Evolutionary conservation across 2,113 vertebrate genomes (phyloP).

Genomic region (Tichodroma muraria): DNA sequence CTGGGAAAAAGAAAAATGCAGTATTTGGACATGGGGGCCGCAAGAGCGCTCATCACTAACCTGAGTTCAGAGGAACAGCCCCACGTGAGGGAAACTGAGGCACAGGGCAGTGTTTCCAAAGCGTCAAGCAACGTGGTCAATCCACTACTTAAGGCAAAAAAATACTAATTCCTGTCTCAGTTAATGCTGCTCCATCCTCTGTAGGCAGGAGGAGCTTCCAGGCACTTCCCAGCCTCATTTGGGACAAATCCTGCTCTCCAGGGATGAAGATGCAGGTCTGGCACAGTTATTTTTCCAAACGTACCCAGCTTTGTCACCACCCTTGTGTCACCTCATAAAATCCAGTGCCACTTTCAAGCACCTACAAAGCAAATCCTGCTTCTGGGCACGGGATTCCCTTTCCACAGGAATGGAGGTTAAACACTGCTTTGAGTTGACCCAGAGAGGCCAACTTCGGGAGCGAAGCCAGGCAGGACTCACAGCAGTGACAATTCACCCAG

Average conservation of each 20-base stretch:
- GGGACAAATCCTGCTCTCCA: background rate
- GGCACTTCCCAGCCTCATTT: accelerated
- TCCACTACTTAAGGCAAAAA: background rate
- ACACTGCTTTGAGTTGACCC: background rate
- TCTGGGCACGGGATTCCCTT: background rate
- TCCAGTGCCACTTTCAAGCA: background rate
- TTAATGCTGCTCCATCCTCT: background rate
- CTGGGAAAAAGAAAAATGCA: background rate
- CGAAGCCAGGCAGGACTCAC: background rate
- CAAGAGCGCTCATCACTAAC: background rate
- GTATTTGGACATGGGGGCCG: background rate
- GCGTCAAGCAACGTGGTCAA: accelerated
- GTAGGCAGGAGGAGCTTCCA: background rate
- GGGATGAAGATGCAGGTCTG: background rate
- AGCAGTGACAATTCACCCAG: background rate
- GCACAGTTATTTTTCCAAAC: background rate
- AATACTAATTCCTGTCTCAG: accelerated
- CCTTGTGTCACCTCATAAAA: background rate
- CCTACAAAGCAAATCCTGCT: background rate
- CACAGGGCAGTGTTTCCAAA: background rate
- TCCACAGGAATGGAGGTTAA: background rate
- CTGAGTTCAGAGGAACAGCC: no score
- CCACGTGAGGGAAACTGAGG: background rate
- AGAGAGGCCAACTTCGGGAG: background rate
- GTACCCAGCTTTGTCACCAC: background rate